These are phyloP conservation scores for Leptopterna dolabrata DNA, from an alignment of 2,888 invertebrate species.

Conservation along the genomic window DNA sequence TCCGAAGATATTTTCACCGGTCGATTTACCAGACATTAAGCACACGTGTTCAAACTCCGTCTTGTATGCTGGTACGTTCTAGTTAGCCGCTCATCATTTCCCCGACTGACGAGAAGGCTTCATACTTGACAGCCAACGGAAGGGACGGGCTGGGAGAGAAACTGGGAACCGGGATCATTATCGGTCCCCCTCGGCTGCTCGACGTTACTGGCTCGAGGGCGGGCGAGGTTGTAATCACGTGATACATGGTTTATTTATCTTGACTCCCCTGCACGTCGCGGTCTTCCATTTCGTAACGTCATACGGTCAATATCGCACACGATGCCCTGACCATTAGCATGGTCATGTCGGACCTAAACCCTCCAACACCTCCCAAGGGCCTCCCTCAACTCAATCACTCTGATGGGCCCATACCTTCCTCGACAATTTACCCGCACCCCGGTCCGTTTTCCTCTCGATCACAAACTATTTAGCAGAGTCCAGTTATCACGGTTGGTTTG, in stretches of 20 bases:
- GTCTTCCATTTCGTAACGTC: neutral
- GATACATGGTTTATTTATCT: slow-evolving; percentile 47
- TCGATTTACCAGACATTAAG: neutral
- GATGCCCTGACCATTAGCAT: slow-evolving; percentile 43
- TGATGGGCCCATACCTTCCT: slow-evolving; percentile 38
- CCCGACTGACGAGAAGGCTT: neutral
- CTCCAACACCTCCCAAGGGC: slow-evolving; percentile 47
- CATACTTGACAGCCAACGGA: neutral
- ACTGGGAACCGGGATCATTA: slow-evolving; percentile 28
- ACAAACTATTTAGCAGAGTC: neutral
- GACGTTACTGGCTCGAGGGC: neutral
- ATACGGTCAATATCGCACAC: slow-evolving; percentile 44
- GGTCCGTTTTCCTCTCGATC: neutral
- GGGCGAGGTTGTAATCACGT: slow-evolving; percentile 28
- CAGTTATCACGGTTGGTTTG: slow-evolving; percentile 2
- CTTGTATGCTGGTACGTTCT: neutral
- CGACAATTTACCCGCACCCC: neutral
- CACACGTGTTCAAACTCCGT: neutral
- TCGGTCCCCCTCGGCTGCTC: neutral
- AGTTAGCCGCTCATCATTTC: neutral
- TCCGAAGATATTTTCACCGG: neutral
- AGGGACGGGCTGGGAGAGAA: neutral
- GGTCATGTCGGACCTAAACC: slow-evolving; percentile 41
- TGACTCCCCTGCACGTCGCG: neutral
- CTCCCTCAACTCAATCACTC: slow-evolving; percentile 53